Evolutionary conservation across 2,888 invertebrate genomes (phyloP).

Genomic region (Drosophila longiperda): DNA sequence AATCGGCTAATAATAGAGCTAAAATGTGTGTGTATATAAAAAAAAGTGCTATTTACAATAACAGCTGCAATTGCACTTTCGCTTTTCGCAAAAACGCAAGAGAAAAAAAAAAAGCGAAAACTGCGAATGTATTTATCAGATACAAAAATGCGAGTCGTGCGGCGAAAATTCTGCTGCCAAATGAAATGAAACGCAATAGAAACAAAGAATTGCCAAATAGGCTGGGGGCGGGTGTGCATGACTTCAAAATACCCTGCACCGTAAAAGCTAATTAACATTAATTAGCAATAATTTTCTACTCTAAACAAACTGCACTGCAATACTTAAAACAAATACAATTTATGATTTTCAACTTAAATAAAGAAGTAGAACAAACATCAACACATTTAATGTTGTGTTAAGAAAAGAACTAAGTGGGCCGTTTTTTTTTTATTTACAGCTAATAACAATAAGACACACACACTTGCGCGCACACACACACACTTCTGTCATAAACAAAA

Average conservation of each 20-base stretch:
- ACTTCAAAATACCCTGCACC: slow-evolving; percentile 18
- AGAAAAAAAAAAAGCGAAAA: slow-evolving; percentile 19
- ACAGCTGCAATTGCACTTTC: slow-evolving; percentile 59
- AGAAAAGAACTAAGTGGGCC: not conserved
- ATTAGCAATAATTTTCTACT: not conserved
- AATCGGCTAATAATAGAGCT: slow-evolving; percentile 21
- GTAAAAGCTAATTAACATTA: not conserved
- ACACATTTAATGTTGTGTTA: not conserved
- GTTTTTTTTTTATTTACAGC: slow-evolving; percentile 4
- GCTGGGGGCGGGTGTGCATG: not conserved
- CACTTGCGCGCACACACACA: slow-evolving; percentile 16
- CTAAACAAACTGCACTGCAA: not conserved
- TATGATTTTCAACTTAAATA: not conserved
- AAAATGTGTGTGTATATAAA: slow-evolving; percentile 3
- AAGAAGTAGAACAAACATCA: not conserved
- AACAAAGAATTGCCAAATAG: slow-evolving; percentile 10
- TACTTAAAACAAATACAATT: not conserved
- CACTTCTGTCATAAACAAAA: slow-evolving; percentile 37
- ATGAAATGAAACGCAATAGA: slow-evolving; percentile 64
- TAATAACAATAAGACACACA: slow-evolving; percentile 18
- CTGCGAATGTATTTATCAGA: slow-evolving; percentile 51
- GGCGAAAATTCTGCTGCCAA: slow-evolving; percentile 60
- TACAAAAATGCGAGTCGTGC: slow-evolving; percentile 39
- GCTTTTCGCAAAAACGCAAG: slow-evolving; percentile 41
- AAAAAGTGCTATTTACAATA: slow-evolving; percentile 3